phyloP scores from a whole-genome alignment of 2,113 vertebrate genomes.

The Cercocebus atys region DNA sequence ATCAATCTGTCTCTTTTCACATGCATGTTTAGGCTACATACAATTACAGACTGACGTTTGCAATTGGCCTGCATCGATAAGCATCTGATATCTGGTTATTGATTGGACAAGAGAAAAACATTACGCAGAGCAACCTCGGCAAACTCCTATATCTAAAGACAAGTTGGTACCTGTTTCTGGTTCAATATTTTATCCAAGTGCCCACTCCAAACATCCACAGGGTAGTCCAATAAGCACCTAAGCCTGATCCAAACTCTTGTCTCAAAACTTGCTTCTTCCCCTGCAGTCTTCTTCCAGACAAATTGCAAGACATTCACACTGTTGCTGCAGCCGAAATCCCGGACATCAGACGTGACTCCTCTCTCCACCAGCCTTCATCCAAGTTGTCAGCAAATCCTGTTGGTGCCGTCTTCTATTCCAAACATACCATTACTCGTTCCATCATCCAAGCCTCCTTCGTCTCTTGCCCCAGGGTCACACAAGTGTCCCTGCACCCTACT shows the following conservation, averaged over 20 bases:
- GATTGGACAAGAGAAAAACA: background rate
- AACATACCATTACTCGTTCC: background rate
- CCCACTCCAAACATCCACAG: no score
- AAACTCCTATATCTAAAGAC: background rate
- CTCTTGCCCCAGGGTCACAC: background rate
- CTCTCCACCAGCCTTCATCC: background rate
- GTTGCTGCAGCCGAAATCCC: background rate
- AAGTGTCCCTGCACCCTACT: rapidly evolving
- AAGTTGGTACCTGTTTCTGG: background rate
- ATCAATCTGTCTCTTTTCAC: background rate
- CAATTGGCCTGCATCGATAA: background rate
- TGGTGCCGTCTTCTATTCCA: background rate
- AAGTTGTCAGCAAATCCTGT: no score
- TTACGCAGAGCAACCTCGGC: background rate
- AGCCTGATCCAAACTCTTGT: background rate
- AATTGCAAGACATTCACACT: background rate
- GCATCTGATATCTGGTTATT: background rate
- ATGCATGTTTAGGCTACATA: background rate
- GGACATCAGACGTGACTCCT: background rate
- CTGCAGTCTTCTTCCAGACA: background rate
- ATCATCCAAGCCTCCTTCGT: rapidly evolving
- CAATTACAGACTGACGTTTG: background rate
- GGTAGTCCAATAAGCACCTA: background rate
- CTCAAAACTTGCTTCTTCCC: background rate
- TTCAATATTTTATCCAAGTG: background rate